These are phyloP conservation scores for Musca vetustissima DNA, from an alignment of 1,140 invertebrate genomes.

Conservation along the genomic window DNA sequence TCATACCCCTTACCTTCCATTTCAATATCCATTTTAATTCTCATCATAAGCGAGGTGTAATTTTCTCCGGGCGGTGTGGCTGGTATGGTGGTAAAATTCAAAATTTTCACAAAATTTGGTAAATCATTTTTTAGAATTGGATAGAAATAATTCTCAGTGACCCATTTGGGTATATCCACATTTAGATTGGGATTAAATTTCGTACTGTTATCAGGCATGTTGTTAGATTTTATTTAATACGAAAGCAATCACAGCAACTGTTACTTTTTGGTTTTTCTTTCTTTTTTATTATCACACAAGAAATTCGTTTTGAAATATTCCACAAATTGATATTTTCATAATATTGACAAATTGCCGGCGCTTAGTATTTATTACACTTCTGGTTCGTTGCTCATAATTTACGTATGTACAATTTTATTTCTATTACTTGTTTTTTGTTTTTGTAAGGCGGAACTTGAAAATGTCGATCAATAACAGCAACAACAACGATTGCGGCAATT, in stretches of 20 bases:
- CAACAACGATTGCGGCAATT: too few species aligned
- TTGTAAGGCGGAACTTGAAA: too few species aligned
- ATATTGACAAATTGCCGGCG: too few species aligned
- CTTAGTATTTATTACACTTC: background rate
- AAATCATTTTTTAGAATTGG: constrained; percentile 42
- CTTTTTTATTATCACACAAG: too few species aligned
- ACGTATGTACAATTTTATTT: too few species aligned
- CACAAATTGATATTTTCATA: too few species aligned
- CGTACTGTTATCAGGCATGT: constrained; percentile 50
- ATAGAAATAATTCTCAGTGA: constrained; percentile 46
- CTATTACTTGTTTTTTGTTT: too few species aligned
- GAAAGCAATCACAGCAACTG: too few species aligned
- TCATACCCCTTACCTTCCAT: constrained; percentile 44
- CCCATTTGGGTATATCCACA: constrained; percentile 41
- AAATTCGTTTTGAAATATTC: background rate
- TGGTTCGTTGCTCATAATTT: too few species aligned
- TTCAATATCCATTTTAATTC: constrained; percentile 51
- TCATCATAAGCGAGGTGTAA: constrained; percentile 49
- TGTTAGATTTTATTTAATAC: background rate
- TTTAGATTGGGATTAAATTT: constrained; percentile 41
- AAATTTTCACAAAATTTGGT: constrained; percentile 44
- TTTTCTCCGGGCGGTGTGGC: constrained; percentile 48
- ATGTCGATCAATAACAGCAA: too few species aligned
- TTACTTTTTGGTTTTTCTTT: too few species aligned
- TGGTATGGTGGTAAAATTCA: constrained; percentile 46